Evolutionary conservation across 2,113 vertebrate genomes (phyloP).

Genomic region (Brachionichthys hirsutus): DNA sequence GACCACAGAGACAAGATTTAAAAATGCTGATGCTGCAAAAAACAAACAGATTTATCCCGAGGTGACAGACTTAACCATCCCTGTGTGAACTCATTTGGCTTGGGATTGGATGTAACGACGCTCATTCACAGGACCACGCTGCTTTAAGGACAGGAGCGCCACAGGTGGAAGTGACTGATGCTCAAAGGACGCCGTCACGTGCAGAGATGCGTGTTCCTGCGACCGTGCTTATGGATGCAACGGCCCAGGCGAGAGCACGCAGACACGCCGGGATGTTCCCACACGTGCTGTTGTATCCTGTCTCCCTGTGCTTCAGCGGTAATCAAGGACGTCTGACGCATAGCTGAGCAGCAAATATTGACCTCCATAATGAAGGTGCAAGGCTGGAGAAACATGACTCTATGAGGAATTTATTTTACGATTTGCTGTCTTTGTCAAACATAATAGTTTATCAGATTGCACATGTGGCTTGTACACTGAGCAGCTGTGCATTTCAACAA

Average conservation of each 20-base stretch:
- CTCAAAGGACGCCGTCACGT: conserved; percentile 34
- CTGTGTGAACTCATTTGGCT: too few relatives aligned
- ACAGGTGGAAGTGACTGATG: conserved; percentile 54
- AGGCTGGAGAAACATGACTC: too few relatives aligned
- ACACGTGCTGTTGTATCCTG: conserved; percentile 26
- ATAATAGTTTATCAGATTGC: too few relatives aligned
- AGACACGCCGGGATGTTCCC: conserved; percentile 6
- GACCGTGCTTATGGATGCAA: conserved; percentile 59
- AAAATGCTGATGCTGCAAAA: too few relatives aligned
- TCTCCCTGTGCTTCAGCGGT: conserved; percentile 29
- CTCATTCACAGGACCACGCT: neutral
- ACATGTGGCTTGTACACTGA: too few relatives aligned
- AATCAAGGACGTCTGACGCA: conserved; percentile 44
- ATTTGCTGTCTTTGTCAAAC: too few relatives aligned
- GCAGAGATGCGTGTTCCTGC: conserved; percentile 45
- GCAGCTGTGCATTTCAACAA: too few relatives aligned
- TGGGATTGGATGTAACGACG: too few relatives aligned
- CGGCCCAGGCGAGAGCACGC: conserved; percentile 62
- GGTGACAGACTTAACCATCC: too few relatives aligned
- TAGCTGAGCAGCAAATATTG: conserved; percentile 36
- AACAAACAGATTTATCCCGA: too few relatives aligned
- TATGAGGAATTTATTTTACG: too few relatives aligned
- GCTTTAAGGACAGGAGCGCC: conserved; percentile 18
- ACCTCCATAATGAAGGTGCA: conserved; percentile 11
- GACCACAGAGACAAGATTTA: too few relatives aligned